Percentiles rank a stretch among this genome's conserved stretches.
Conservation (phyloP, 1,140 invertebrate genomes). For the Drosophila sturtevanti region DNA sequence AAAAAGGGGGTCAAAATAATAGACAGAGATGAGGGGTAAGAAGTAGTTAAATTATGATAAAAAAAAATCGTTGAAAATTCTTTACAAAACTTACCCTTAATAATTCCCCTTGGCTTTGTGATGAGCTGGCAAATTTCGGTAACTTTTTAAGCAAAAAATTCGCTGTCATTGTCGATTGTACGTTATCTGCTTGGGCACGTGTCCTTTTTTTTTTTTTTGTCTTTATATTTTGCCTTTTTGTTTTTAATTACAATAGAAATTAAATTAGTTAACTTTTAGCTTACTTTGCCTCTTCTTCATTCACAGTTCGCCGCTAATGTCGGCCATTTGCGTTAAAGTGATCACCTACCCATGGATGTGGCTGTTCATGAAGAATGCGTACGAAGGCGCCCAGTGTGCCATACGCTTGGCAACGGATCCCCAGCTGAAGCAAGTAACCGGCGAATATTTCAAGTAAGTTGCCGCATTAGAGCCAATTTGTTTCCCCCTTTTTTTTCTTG, state of each 20-base stretch:
- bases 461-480: slow-evolving; percentile 61
- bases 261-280: slow-evolving; percentile 61
- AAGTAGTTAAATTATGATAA: not conserved
- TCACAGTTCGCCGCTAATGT: slow-evolving; percentile 83
- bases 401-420: slow-evolving; percentile 86
- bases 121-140: slow-evolving; percentile 18
- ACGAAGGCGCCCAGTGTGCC: slow-evolving; percentile 87
- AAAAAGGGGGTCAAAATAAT: too few species aligned
- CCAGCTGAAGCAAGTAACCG: slow-evolving; percentile 84
- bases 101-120: slow-evolving; percentile 3
- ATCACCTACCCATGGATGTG: slow-evolving; percentile 87
- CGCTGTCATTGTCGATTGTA: not conserved
- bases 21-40: not conserved
- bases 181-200: slow-evolving; percentile 9
- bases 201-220: not conserved
- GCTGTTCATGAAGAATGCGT: slow-evolving; percentile 87
- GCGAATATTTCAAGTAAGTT: slow-evolving; percentile 87
- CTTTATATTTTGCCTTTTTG: slow-evolving; percentile 5
- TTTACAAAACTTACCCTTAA: not conserved
- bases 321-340: slow-evolving; percentile 83
- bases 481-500: slow-evolving; percentile 24
- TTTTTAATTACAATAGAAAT: slow-evolving; percentile 49
- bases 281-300: not conserved
- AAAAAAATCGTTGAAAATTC: not conserved
- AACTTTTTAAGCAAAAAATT: slow-evolving; percentile 10